Conservation (phyloP, 2,113 vertebrate species). For the Seriola dumerili region DNA sequence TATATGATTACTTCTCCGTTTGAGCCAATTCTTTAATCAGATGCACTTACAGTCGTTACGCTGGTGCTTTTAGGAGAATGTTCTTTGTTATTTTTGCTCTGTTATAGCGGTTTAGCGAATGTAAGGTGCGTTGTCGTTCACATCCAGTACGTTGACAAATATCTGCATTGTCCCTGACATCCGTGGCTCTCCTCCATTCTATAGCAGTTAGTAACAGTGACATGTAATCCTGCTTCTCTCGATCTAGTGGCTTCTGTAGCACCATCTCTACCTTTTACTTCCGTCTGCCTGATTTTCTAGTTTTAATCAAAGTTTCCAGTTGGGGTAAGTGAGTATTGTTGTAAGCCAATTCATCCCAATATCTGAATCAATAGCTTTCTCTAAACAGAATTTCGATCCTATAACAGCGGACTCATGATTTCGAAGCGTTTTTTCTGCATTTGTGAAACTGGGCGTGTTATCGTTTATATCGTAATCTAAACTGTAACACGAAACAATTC, state of each 20-base stretch:
- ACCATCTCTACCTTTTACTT: constrained; percentile 66
- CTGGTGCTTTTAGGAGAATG: constrained; percentile 67
- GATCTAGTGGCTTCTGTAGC: constrained; percentile 67
- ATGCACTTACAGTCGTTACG: constrained; percentile 78
- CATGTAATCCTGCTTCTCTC: constrained; percentile 46
- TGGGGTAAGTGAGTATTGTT: constrained; percentile 13
- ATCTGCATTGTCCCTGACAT: constrained; percentile 66
- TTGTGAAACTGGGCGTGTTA: constrained; percentile 50
- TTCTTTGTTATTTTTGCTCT: constrained; percentile 73
- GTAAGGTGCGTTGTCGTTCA: constrained; percentile 77
- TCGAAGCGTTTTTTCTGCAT: constrained; percentile 48
- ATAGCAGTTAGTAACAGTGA: constrained; percentile 68
- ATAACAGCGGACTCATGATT: constrained; percentile 45
- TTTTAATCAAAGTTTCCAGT: constrained; percentile 51
- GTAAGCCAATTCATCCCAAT: constrained; percentile 53
- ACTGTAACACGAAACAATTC: constrained; percentile 61
- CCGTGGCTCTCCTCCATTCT: constrained; percentile 66
- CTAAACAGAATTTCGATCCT: constrained; percentile 60
- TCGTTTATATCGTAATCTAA: constrained; percentile 67
- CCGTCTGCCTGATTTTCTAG: constrained; percentile 10
- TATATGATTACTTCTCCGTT: constrained; percentile 83
- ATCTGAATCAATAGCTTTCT: constrained; percentile 56
- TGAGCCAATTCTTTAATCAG: constrained; percentile 84
- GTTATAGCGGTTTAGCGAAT: constrained; percentile 72
- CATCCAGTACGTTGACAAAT: constrained; percentile 68